Evolutionary conservation across 2,888 invertebrate genomes (phyloP).

Genomic region (Nephrotoma appendiculata): DNA sequence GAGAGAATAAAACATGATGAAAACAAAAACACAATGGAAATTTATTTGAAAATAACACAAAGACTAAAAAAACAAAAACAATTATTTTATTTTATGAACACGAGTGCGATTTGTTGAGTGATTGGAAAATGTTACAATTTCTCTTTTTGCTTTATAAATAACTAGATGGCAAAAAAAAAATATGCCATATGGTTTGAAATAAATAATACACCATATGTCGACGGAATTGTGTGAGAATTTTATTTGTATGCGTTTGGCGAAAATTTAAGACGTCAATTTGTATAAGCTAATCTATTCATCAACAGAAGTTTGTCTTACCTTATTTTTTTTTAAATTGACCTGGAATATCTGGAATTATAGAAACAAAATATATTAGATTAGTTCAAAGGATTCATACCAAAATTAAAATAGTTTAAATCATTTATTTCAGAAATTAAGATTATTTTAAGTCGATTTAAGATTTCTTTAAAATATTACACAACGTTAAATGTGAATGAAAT

Average conservation of each 20-base stretch:
- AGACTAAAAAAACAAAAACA: not conserved
- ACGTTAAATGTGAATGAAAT: too few relatives aligned
- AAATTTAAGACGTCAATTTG: not conserved
- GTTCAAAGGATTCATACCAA: too few relatives aligned
- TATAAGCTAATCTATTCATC: not conserved
- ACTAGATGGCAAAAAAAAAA: not conserved
- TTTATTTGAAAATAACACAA: not conserved
- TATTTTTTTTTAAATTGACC: not conserved
- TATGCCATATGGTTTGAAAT: not conserved
- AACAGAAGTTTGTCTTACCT: not conserved
- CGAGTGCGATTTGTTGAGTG: not conserved
- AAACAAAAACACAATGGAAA: not conserved
- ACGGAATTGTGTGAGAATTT: not conserved
- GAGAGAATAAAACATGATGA: not conserved
- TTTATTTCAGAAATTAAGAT: too few relatives aligned
- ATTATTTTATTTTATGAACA: not conserved
- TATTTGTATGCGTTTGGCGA: not conserved
- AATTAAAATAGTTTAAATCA: too few relatives aligned
- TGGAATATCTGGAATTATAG: too few relatives aligned
- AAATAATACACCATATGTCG: not conserved
- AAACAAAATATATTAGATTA: too few relatives aligned
- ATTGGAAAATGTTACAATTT: not conserved
- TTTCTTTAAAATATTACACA: too few relatives aligned
- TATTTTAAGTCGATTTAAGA: too few relatives aligned
- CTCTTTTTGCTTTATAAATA: not conserved